A percentile compares a stretch with the other conserved stretches of the same genome.
These are phyloP conservation scores for Virgularia gustaviana DNA, from an alignment of 92 coral and sea anemone species.

Conservation along the genomic window DNA sequence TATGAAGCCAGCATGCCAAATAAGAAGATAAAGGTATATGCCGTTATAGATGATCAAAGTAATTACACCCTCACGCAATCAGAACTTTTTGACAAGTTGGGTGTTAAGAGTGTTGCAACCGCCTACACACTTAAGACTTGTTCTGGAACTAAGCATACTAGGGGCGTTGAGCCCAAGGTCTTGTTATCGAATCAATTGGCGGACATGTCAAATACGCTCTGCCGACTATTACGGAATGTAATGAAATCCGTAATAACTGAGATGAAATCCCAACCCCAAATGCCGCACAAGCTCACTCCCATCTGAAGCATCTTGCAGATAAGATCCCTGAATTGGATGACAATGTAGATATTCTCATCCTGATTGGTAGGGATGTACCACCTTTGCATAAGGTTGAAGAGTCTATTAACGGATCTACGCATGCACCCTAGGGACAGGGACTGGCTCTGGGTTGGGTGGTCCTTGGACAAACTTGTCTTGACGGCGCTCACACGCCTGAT, in stretches of 20 bases:
- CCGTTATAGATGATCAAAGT: no score
- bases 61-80: no score
- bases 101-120: no score
- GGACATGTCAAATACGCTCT: conserved; percentile 10
- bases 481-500: conserved; percentile 42
- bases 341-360: background rate
- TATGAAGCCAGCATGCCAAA: no score
- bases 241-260: conserved; percentile 40
- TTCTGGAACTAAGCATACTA: no score
- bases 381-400: background rate
- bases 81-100: no score
- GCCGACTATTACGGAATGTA: conserved; percentile 42
- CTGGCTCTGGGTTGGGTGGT: conserved; percentile 52
- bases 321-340: conserved; percentile 37
- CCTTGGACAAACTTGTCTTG: conserved; percentile 46
- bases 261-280: conserved; percentile 50
- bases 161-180: no score
- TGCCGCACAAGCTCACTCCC: conserved; percentile 42
- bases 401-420: background rate
- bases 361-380: conserved; percentile 32
- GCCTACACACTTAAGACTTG: no score
- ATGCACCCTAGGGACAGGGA: background rate
- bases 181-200: no score
- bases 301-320: conserved; percentile 12
- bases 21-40: no score